These are phyloP conservation scores for Choristoneura fumiferana DNA, from an alignment of 1,140 invertebrate species.

Conservation along the genomic window DNA sequence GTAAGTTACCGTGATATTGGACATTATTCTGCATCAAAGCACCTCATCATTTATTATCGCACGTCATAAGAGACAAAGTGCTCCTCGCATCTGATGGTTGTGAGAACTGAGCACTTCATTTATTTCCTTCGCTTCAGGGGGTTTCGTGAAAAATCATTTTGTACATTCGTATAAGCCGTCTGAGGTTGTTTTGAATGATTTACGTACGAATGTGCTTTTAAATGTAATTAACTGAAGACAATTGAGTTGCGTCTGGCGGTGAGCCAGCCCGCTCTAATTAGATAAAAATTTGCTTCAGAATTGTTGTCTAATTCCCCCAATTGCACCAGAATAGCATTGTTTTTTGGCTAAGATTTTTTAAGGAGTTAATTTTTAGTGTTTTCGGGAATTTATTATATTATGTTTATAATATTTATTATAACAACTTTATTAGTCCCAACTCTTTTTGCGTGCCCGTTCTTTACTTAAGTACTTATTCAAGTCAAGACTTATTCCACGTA, in stretches of 20 bases:
- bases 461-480: no score
- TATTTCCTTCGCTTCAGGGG: slow-evolving; percentile 22
- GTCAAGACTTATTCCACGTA: no score
- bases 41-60: slow-evolving; percentile 44
- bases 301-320: no score
- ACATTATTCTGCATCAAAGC: slow-evolving; percentile 50
- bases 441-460: no score
- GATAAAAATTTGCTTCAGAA: background rate
- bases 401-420: no score
- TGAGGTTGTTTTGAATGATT: slow-evolving; percentile 4
- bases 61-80: slow-evolving; percentile 30
- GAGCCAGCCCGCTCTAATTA: slow-evolving; percentile 12
- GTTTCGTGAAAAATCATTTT: slow-evolving; percentile 8
- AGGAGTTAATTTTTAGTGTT: no score
- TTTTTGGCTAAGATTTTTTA: no score
- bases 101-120: slow-evolving; percentile 29
- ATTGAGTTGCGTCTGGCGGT: slow-evolving; percentile 6
- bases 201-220: slow-evolving; percentile 15
- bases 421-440: no score
- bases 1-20: slow-evolving; percentile 57
- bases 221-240: slow-evolving; percentile 15
- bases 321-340: no score
- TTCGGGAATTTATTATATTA: no score
- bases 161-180: slow-evolving; percentile 5
- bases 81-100: slow-evolving; percentile 26